phyloP scores from a whole-genome alignment of 2,113 vertebrate species.

The Sapayoa aenigma region DNA sequence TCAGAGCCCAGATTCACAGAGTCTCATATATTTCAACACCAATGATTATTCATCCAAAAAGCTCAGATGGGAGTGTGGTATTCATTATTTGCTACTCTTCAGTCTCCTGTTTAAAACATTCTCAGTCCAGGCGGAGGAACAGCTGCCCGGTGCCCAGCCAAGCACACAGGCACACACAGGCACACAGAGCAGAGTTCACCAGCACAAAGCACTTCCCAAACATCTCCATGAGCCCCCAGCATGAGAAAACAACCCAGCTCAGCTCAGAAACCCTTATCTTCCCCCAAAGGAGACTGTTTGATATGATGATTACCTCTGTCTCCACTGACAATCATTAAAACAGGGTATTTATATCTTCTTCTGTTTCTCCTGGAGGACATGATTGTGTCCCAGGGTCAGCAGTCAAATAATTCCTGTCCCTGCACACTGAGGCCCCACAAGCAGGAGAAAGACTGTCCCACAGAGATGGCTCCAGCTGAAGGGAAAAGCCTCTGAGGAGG shows the following conservation, averaged over 20 bases:
- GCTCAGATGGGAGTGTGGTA: not conserved
- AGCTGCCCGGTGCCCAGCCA: not conserved
- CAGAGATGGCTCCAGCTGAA: not conserved
- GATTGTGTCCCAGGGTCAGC: not conserved
- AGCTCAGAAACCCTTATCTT: not conserved
- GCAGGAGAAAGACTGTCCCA: not conserved
- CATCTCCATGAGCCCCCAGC: accelerated
- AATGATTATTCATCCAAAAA: not conserved
- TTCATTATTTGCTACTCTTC: not conserved
- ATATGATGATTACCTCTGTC: not conserved
- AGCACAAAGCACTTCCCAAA: not conserved
- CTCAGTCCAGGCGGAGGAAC: not conserved
- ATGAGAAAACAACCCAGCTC: not conserved
- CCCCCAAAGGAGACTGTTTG: not conserved
- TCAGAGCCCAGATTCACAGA: not conserved
- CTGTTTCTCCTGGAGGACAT: not conserved
- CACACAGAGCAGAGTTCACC: accelerated
- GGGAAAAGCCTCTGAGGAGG: not conserved
- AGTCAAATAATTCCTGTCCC: not conserved
- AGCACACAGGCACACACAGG: not conserved
- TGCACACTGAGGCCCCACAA: accelerated
- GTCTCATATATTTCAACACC: not conserved
- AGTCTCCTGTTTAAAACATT: not conserved
- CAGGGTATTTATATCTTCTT: not conserved
- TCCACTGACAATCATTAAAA: not conserved